Evolutionary conservation across 92 coral and sea anemone genomes (phyloP), one percentile per base, ranked within the genome.

Genomic region (Galaxea fascicularis): DNA sequence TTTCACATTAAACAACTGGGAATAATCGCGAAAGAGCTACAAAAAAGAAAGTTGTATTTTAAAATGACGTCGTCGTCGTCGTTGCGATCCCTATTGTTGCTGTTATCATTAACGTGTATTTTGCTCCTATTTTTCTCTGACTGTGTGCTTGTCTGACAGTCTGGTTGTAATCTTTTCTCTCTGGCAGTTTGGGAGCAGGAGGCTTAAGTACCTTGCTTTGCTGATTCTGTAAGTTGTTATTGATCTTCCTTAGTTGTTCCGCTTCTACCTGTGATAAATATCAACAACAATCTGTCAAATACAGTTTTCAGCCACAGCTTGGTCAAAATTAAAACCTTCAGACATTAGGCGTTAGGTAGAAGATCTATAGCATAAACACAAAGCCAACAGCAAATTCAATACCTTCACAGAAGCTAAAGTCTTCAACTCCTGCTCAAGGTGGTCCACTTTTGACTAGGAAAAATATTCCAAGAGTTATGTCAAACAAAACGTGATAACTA

Each of bases 381-480:
- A 15, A 10, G 10, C 17, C 54, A 15, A 21, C 49, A 41, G 20
- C 13, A 4, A 58, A 16, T 9, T 18, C 30, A 64, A 41, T 88
- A 95, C 98, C 95, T 93, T 95, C 0, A 93, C 67, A 29, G 89
- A 47, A 0, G 85, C 76, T 54, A 89, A 58, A 12, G 88, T 65
- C 35, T 60, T 87, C 22, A 93, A 62, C 52, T 95, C 98, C 35
- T 91, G 89, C 27, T 95, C 87, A 44, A 95, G 92, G 77, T 93
- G 92, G 24, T 93, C 95, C 12, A 95, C 98, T 80, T 84, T 88
- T 4, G 98, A 95, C 98, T 95, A 41, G 18, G 51, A 15, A 4
- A 28, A 16, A 73, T 72, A 35, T 70, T 46, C 24, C 29, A 60
- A 15, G 24, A 7, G 9, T 16, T 3, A 17, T 24, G 18, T 16